These are phyloP conservation scores for Willowsia nigromaculata DNA, from an alignment of 2,888 invertebrate species.

Conservation along the genomic window DNA sequence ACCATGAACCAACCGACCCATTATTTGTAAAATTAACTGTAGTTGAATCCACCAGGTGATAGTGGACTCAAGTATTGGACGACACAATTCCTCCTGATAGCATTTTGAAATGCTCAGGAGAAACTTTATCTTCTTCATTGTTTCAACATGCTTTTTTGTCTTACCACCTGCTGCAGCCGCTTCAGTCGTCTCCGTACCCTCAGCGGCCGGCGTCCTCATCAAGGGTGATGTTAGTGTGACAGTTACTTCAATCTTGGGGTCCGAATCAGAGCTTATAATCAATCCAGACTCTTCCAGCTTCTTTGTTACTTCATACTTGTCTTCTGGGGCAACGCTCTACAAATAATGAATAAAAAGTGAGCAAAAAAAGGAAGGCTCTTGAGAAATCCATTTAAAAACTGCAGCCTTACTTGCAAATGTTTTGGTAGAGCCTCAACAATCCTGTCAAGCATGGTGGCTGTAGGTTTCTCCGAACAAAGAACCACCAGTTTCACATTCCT, in stretches of 20 bases:
- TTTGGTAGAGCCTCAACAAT: constrained; percentile 91
- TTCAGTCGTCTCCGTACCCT: constrained; percentile 40
- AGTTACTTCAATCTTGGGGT: constrained; percentile 86
- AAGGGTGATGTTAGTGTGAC: constrained; percentile 96
- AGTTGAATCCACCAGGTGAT: neutral
- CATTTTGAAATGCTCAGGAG: neutral
- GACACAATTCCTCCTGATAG: neutral
- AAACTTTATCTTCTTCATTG: neutral
- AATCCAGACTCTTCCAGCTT: constrained; percentile 92
- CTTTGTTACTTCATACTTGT: constrained; percentile 91
- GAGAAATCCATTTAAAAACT: too few species aligned
- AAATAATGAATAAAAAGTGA: neutral
- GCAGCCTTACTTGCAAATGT: constrained; percentile 86
- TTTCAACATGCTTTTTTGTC: constrained; percentile 25
- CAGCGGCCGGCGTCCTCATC: constrained; percentile 87
- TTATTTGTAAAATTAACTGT: neutral
- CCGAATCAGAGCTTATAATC: constrained; percentile 88
- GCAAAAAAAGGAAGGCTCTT: neutral
- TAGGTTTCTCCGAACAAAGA: constrained; percentile 96
- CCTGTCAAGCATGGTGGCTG: constrained; percentile 89
- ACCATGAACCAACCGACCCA: constrained; percentile 77
- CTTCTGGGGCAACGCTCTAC: constrained; percentile 85
- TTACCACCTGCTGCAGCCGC: constrained; percentile 79
- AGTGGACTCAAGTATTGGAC: neutral
- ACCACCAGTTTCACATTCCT: constrained; percentile 95